Evolutionary conservation across 2,797 vertebrate genomes (phyloP).

Genomic region (Dendrocincla fuliginosa): DNA sequence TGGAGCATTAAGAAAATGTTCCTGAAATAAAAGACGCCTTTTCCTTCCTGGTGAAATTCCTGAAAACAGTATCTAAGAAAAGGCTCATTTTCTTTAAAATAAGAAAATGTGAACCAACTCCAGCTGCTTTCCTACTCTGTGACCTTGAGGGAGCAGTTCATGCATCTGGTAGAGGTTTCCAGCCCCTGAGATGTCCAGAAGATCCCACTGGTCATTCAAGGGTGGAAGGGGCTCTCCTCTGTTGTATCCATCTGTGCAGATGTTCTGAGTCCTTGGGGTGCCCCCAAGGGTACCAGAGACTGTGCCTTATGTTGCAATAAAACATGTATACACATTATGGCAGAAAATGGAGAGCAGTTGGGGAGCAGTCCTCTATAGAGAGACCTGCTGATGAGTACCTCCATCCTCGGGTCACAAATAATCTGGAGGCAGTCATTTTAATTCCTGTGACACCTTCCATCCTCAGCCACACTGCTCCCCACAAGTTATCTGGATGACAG

Average conservation of each 20-base stretch:
- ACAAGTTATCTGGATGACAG: background rate
- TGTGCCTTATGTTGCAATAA: accelerated
- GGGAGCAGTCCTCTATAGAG: background rate
- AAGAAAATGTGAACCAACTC: background rate
- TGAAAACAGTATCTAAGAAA: background rate
- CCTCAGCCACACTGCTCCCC: background rate
- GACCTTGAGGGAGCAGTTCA: background rate
- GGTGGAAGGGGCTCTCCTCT: background rate
- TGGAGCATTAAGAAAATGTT: background rate
- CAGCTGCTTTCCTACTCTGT: background rate
- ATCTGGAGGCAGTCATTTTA: background rate
- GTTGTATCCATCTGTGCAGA: background rate
- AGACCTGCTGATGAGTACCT: background rate
- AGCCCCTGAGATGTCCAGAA: background rate
- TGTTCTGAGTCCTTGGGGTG: background rate
- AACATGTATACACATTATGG: background rate
- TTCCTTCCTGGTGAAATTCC: background rate
- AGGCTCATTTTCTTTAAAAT: background rate
- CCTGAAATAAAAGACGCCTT: background rate
- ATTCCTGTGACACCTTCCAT: conserved; percentile 11
- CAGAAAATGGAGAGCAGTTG: background rate
- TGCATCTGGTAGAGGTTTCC: background rate
- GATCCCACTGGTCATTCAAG: background rate
- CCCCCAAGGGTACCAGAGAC: background rate
- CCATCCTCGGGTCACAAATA: background rate